Evolutionary conservation across 2,797 vertebrate species (phyloP).

Genomic region (Melanotaenia trifasciata): DNA sequence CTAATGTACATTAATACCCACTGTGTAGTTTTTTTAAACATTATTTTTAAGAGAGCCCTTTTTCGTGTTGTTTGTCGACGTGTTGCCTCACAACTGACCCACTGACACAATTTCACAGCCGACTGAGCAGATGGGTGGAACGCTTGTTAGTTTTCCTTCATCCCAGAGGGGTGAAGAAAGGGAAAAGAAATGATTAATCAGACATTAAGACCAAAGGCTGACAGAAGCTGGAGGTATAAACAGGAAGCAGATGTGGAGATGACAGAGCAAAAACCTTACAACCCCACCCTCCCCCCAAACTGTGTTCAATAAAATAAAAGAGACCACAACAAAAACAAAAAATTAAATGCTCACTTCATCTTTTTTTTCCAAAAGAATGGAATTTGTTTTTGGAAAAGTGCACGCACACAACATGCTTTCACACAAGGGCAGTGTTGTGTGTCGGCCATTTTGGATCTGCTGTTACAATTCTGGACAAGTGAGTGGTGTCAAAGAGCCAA

Average conservation of each 20-base stretch:
- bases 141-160: conserved; percentile 46
- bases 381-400: conserved; percentile 52
- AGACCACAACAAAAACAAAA: conserved; percentile 30
- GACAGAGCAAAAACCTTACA: conserved; percentile 37
- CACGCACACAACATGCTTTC: conserved; percentile 73
- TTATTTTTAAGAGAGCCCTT: conserved; percentile 82
- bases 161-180: conserved; percentile 45
- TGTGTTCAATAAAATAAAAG: conserved; percentile 1
- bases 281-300: not conserved
- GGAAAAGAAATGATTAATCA: conserved; percentile 7
- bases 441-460: conserved; percentile 74
- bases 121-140: conserved; percentile 60
- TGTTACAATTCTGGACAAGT: conserved; percentile 76
- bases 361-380: conserved; percentile 36
- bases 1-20: conserved; percentile 77
- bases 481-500: conserved; percentile 61
- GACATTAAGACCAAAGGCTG: conserved; percentile 29
- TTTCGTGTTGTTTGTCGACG: conserved; percentile 67
- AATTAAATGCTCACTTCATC: conserved; percentile 23
- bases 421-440: conserved; percentile 72
- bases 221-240: conserved; percentile 37
- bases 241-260: conserved; percentile 41
- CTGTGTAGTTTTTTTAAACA: conserved; percentile 31
- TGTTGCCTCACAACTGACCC: conserved; percentile 60
- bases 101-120: conserved; percentile 76